Evolutionary conservation across 1,140 invertebrate genomes (phyloP).

Genomic region (Apolygus lucorum): DNA sequence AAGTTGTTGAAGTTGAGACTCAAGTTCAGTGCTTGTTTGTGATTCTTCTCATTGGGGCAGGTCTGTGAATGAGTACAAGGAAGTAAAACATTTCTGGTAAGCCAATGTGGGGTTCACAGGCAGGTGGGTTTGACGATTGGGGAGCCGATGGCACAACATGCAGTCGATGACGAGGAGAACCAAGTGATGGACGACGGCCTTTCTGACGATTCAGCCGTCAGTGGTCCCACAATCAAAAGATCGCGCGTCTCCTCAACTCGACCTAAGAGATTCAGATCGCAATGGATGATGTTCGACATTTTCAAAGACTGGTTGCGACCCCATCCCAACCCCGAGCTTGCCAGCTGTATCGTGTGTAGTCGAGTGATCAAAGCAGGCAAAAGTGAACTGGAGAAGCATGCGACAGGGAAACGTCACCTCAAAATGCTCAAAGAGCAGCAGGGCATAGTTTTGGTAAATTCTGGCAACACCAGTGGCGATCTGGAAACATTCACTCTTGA

Average conservation of each 20-base stretch:
- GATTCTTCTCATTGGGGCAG: no score
- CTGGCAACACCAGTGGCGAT: neutral
- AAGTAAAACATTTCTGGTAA: conserved; percentile 1
- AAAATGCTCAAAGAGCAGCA: conserved; percentile 26
- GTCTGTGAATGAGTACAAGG: no score
- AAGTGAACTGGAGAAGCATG: conserved; percentile 37
- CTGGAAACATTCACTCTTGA: neutral
- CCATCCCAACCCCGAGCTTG: conserved; percentile 32
- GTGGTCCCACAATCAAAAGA: neutral
- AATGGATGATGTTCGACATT: conserved; percentile 33
- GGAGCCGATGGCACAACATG: neutral
- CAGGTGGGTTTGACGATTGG: conserved; percentile 1
- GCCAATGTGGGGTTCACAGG: neutral
- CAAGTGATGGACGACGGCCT: neutral
- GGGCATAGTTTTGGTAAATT: neutral
- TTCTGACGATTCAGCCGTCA: conserved; percentile 1
- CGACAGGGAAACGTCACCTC: conserved; percentile 35
- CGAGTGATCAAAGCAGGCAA: conserved; percentile 36
- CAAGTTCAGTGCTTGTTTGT: no score
- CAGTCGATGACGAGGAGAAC: neutral
- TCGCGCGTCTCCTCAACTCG: neutral
- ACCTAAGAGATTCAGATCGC: conserved; percentile 29
- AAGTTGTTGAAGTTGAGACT: no score
- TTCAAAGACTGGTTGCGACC: conserved; percentile 35
- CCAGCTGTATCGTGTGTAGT: conserved; percentile 35